Base-by-base conservation (phyloP, 2,113 vertebrate species). In the Urocolius indicus region DNA sequence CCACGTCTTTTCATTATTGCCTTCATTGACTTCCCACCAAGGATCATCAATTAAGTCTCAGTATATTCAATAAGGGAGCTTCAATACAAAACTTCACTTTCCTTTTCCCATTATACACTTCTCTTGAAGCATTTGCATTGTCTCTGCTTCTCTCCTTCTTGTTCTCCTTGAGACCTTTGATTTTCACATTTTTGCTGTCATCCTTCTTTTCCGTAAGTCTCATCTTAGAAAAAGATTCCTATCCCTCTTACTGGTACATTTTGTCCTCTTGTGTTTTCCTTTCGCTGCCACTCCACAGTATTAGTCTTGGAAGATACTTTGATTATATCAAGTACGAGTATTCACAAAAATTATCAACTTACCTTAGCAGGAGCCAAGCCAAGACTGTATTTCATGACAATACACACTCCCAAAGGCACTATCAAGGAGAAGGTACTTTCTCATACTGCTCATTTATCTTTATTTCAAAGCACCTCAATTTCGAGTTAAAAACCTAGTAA, bases 201-300 rank as follows among this genome's bases (percentile, higher is more conserved):
- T 5, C 4, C 21, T 49, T 55, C 17, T 89, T 84, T 73, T 19
- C 10, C 3, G 3, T 2, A 21, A 8, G 7, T 45, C 14, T 71
- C 4, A 7, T 61, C 15, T 78, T n/a, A n/a, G n/a, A n/a, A n/a
- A n/a, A n/a, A n/a, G n/a, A n/a, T 48, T 83, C 23, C 29, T 52
- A 4, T 45, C 18, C 5, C 7, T 63, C 32, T 26, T 63, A 29
- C 10, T 23, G 6, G 2, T 26, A 20, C 13, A 34, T 89, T 69
- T 52, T 41, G 5, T 45, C 6, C 27, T 68, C 26, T 46, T 63
- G 43, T 46, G 3, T n/a, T 65, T 86, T 84, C 29, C 16, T 84
- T 68, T 41, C 41, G 10, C 11, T 41, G 11, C 9, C 1, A 0
- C 9, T 58, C 20, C 3, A 0, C 13, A 41, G 14, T 12, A 62